Evolutionary conservation across 1,140 invertebrate species (phyloP).

Genomic region (Cydia amplana): DNA sequence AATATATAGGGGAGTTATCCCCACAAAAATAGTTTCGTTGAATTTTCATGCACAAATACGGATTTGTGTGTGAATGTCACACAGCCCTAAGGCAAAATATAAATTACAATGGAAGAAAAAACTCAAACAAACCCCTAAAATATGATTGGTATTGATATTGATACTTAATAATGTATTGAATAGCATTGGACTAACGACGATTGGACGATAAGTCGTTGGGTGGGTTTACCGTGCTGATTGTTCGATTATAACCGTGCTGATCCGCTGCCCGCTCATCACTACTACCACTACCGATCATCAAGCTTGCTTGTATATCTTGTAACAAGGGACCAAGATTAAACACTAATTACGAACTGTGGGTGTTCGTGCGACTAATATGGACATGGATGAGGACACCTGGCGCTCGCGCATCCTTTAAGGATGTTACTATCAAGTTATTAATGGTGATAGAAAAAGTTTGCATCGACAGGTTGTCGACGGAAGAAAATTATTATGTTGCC

Average conservation of each 20-base stretch:
- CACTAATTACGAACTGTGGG: slow-evolving; percentile 57
- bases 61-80: too few species aligned
- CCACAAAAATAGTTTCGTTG: too few species aligned
- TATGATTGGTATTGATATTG: too few species aligned
- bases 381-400: slow-evolving; percentile 49
- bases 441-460: slow-evolving; percentile 13
- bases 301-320: neutral
- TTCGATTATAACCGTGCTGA: neutral
- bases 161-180: too few species aligned
- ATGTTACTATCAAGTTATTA: slow-evolving; percentile 1
- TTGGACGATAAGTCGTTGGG: too few species aligned
- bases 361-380: slow-evolving; percentile 46
- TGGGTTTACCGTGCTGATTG: too few species aligned
- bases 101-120: too few species aligned
- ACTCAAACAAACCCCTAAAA: too few species aligned
- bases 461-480: neutral
- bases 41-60: too few species aligned
- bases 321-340: slow-evolving; percentile 50
- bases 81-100: too few species aligned
- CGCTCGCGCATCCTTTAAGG: slow-evolving; percentile 14
- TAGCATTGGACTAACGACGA: too few species aligned
- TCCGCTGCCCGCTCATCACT: neutral
- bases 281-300: neutral
- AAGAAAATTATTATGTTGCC: neutral
- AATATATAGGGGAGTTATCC: too few species aligned